These are phyloP conservation scores for Danaus chrysippus DNA, from an alignment of 2,888 invertebrate species.

Conservation along the genomic window DNA sequence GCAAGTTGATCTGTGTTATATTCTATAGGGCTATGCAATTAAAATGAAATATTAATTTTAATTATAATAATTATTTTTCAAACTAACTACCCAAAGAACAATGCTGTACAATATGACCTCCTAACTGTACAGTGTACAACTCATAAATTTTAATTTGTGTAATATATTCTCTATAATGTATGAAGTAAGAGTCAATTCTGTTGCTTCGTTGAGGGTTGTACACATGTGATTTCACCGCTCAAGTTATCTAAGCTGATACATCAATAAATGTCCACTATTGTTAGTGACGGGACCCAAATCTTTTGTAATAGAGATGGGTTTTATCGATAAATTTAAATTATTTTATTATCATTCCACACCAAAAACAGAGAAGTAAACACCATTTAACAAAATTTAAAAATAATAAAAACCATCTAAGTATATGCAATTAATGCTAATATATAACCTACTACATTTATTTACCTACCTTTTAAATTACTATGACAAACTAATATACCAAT, in stretches of 20 bases:
- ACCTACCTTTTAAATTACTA: no score
- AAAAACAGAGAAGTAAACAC: no score
- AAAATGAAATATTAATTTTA: constrained; percentile 20
- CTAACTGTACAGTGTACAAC: constrained; percentile 35
- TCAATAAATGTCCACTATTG: constrained; percentile 74
- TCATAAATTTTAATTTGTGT: background rate
- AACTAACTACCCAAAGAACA: constrained; percentile 42
- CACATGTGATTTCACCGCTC: constrained; percentile 69
- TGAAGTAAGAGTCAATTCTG: constrained; percentile 26
- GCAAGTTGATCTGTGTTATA: no score
- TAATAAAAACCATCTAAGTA: no score
- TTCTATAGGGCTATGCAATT: no score
- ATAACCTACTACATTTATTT: no score
- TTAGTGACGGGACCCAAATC: constrained; percentile 58
- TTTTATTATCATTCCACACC: background rate
- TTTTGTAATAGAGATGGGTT: constrained; percentile 35
- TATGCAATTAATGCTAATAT: no score
- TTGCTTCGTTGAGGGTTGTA: constrained; percentile 11
- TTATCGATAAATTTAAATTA: constrained; percentile 9
- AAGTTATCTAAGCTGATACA: constrained; percentile 72
- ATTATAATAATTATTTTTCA: constrained; percentile 39
- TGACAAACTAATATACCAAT: no score
- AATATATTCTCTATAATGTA: constrained; percentile 16
- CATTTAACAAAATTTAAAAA: no score
- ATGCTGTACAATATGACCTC: constrained; percentile 43